Conservation (phyloP, 1,140 invertebrate species). For the Drosophila obscura region DNA sequence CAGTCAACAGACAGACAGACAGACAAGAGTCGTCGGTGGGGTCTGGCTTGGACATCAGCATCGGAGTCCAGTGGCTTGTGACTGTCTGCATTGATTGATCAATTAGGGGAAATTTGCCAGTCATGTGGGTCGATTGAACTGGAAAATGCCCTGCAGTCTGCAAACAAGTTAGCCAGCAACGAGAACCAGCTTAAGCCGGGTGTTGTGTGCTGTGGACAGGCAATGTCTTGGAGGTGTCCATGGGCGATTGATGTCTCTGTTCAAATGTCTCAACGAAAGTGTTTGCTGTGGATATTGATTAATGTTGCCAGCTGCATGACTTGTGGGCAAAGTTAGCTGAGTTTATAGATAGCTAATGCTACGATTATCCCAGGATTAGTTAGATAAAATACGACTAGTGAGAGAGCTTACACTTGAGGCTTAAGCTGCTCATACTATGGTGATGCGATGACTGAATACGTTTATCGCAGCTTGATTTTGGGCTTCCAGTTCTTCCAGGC, state of each 20-base stretch:
- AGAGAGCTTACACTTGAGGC: too few relatives aligned
- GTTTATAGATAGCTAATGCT: too few relatives aligned
- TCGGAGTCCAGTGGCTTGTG: slow-evolving; percentile 10
- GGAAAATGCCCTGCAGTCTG: slow-evolving; percentile 24
- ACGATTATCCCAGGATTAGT: too few relatives aligned
- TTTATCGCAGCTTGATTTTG: too few relatives aligned
- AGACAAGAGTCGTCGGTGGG: not conserved
- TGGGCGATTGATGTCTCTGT: too few relatives aligned
- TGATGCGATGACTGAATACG: too few relatives aligned
- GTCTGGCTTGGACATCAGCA: not conserved
- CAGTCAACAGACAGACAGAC: not conserved
- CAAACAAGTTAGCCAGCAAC: slow-evolving; percentile 10
- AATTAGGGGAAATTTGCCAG: slow-evolving; percentile 52
- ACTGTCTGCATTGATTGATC: slow-evolving; percentile 50
- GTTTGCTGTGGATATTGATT: too few relatives aligned
- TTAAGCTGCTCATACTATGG: too few relatives aligned
- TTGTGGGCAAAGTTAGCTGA: too few relatives aligned
- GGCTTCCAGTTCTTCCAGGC: not conserved
- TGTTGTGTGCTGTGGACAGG: not conserved
- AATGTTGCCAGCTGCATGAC: too few relatives aligned
- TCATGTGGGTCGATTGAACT: slow-evolving; percentile 8
- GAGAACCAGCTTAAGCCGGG: slow-evolving; percentile 6
- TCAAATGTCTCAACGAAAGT: too few relatives aligned
- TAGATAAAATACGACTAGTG: too few relatives aligned
- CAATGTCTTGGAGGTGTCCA: not conserved